Percentiles rank a stretch among this genome's conserved stretches.
phyloP scores from a whole-genome alignment of 53 echinoderm and acorn worm genomes.

The Paracentrotus lividus region DNA sequence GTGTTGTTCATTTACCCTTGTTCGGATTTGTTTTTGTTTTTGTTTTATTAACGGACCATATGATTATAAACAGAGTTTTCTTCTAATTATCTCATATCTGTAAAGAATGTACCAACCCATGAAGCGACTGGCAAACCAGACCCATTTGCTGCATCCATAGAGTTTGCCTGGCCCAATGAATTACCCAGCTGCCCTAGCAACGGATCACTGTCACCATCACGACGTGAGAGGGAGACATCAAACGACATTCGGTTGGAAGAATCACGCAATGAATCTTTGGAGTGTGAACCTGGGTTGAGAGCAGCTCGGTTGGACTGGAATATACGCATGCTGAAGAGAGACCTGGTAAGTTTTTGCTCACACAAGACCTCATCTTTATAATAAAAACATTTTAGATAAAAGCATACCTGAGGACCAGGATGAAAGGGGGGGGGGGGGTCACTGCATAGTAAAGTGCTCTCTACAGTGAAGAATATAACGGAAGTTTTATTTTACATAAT shows the following conservation, averaged over 20 bases:
- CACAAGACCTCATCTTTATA: too few relatives aligned
- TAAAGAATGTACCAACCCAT: neutral
- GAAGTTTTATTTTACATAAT: too few relatives aligned
- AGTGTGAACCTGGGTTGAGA: neutral
- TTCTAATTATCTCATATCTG: neutral
- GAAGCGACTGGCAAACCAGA: neutral
- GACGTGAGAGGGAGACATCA: neutral
- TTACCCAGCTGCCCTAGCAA: slow-evolving; percentile 1
- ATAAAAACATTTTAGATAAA: too few relatives aligned
- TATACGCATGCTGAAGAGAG: slow-evolving; percentile 18
- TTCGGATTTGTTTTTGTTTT: too few relatives aligned
- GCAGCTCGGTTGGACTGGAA: slow-evolving; percentile 24
- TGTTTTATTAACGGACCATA: too few relatives aligned
- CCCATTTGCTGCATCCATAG: neutral
- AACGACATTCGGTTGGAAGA: neutral
- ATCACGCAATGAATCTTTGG: neutral
- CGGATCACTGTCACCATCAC: neutral
- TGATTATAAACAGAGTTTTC: too few relatives aligned
- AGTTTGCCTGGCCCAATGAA: slow-evolving; percentile 47
- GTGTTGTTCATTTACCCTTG: too few relatives aligned
- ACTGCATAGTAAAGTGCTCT: too few relatives aligned
- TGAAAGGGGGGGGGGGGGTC: too few relatives aligned
- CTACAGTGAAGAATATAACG: too few relatives aligned
- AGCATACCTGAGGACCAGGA: too few relatives aligned
- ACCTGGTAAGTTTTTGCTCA: slow-evolving; percentile 56